Conservation (phyloP, 2,888 invertebrate genomes). For the Drosophila meridiana region DNA sequence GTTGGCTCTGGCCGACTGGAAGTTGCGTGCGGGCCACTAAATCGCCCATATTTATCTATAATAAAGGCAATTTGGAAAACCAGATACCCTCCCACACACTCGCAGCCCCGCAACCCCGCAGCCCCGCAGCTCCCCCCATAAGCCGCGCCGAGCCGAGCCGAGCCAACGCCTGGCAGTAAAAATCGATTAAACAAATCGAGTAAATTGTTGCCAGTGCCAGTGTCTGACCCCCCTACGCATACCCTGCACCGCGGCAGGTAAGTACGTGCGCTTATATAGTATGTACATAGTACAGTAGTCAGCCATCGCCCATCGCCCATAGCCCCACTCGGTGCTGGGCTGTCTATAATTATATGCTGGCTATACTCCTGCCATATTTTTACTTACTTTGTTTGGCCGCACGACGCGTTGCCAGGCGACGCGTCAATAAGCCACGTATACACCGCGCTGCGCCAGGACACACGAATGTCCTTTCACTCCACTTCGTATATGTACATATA, state of each 20-base stretch:
- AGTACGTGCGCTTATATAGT: constrained; percentile 40
- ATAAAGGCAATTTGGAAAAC: constrained; percentile 73
- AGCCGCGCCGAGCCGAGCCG: constrained; percentile 9
- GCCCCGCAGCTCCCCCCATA: constrained; percentile 8
- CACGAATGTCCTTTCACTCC: constrained; percentile 41
- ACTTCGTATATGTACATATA: constrained; percentile 16
- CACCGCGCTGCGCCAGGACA: constrained; percentile 49
- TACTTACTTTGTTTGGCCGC: constrained; percentile 72
- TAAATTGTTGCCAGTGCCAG: constrained; percentile 70
- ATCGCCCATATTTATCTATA: constrained; percentile 76
- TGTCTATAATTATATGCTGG: constrained; percentile 72
- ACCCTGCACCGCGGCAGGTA: constrained; percentile 33
- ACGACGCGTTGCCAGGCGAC: constrained; percentile 70
- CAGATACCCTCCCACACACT: constrained; percentile 13
- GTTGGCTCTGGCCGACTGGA: constrained; percentile 27
- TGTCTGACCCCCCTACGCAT: constrained; percentile 21
- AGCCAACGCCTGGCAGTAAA: constrained; percentile 57
- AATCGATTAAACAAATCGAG: constrained; percentile 82
- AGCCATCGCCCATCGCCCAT: background rate
- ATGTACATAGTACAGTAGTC: constrained; percentile 37
- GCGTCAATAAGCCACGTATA: constrained; percentile 71
- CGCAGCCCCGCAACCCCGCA: background rate
- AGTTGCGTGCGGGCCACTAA: constrained; percentile 70
- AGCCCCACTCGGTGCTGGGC: constrained; percentile 13
- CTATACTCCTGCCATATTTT: constrained; percentile 28